Base-by-base conservation (phyloP, 2,888 invertebrate species). In the Dolichomitus sp. region DNA sequence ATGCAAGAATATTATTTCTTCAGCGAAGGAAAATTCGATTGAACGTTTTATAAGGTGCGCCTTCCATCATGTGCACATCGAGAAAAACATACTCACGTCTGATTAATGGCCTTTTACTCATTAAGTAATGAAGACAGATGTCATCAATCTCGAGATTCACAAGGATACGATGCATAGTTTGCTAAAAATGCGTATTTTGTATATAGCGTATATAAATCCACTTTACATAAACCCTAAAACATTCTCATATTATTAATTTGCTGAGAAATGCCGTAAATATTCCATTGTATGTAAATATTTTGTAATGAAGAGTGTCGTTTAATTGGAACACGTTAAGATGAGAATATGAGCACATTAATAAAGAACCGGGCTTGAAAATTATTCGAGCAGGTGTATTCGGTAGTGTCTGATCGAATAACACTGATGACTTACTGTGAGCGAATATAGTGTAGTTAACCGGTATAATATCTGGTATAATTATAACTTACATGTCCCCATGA, bases 121-220 rank as follows among this genome's bases (percentile, higher is more conserved):
- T 14, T n/a, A 69, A 37, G 11, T 76, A 84, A 81, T 84, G 57
- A 73, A 48, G 65, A 76, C 84, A 85, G 84, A 63, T 80, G 80
- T 37, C 48, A 57, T 79, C 45, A 72, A 72, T 73, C 66, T 17
- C n/a, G 14, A 11, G 23, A 57, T 27, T 45, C 11, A 37, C 23
- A 33, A 23, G 4, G 40, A 63, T 27, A 40, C 19, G 30, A 50
- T 37, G 33, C 48, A 19, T 12, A 12, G n/a, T 45, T n/a, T 45
- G 14, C 14, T 45, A n/a, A n/a, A 14, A 19, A 7, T 0, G 17
- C 23, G 40, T 30, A 69, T 27, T 27, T 37, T 33, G 23, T 27
- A 52, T 52, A 23, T 19, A 1, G 19, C 33, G 4, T 7, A 7
- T 7, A 33, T 33, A 33, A 33, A 33, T 3, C 7, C 4, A 33